Evolutionary conservation across 2,113 vertebrate species (phyloP).

Genomic region (Poicephalus gulielmi): DNA sequence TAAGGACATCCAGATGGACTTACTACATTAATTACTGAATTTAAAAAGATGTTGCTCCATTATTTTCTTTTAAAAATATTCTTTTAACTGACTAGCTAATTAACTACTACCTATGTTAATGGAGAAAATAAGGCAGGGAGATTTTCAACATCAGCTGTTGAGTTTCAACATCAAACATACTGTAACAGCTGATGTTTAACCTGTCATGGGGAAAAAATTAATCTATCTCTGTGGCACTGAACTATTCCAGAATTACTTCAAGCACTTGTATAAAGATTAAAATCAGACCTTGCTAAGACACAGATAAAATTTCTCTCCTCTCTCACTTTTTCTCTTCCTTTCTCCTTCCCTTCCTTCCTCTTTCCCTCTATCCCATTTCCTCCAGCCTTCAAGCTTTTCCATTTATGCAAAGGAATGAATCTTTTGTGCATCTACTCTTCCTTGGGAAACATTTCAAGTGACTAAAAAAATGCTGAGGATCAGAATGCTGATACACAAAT

Average conservation of each 20-base stretch:
- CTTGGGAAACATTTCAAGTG: background rate
- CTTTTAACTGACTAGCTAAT: background rate
- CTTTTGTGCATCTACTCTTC: background rate
- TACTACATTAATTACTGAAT: background rate
- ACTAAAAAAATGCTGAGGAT: background rate
- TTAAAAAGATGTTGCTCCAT: background rate
- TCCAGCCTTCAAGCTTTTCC: background rate
- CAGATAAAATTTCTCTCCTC: background rate
- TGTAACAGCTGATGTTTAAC: background rate
- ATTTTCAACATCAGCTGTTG: background rate
- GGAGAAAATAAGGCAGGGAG: background rate
- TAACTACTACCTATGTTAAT: background rate
- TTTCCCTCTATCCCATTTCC: background rate
- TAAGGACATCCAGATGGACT: background rate
- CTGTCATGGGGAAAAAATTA: background rate
- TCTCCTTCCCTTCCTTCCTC: background rate
- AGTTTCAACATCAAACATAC: background rate
- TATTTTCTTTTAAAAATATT: background rate
- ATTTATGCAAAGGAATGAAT: background rate
- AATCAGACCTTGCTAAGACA: background rate
- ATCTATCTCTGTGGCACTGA: background rate
- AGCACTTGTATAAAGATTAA: background rate
- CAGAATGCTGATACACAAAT: background rate
- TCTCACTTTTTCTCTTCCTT: background rate
- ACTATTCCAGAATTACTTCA: background rate